phyloP scores from a whole-genome alignment of 2,888 invertebrate species.

The Calephelis perditalis region DNA sequence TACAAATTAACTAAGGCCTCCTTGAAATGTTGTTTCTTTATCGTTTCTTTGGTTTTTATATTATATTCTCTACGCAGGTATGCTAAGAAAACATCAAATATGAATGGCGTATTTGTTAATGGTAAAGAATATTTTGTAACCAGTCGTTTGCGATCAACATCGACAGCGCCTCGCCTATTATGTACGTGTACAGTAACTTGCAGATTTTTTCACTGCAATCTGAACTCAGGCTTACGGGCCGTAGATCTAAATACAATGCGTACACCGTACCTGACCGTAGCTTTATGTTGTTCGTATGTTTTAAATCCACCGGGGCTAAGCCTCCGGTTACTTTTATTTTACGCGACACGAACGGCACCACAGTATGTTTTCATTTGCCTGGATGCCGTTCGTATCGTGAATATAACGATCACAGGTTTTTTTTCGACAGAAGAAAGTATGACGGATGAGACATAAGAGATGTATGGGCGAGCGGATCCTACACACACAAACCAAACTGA shows the following conservation, averaged over 20 bases:
- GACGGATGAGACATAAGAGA: constrained; percentile 58
- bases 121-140: too few relatives aligned
- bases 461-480: constrained; percentile 72
- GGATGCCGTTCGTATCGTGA: constrained; percentile 48
- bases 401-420: constrained; percentile 51
- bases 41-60: too few relatives aligned
- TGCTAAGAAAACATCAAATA: too few relatives aligned
- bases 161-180: too few relatives aligned
- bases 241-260: constrained; percentile 36
- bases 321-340: constrained; percentile 46
- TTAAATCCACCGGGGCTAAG: constrained; percentile 44
- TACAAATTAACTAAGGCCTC: too few relatives aligned
- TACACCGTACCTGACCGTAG: constrained; percentile 67
- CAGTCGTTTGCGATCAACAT: too few relatives aligned
- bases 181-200: neutral
- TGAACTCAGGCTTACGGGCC: constrained; percentile 10
- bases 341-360: constrained; percentile 45
- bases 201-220: neutral
- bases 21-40: too few relatives aligned
- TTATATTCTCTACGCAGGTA: too few relatives aligned
- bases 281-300: constrained; percentile 76
- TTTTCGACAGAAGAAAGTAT: constrained; percentile 60
- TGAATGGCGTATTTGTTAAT: too few relatives aligned
- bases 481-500: constrained; percentile 45
- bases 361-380: constrained; percentile 21